Evolutionary conservation across 2,888 invertebrate genomes (phyloP), one percentile per base, ranked within the genome.

Genomic region (Drosophila nr. fundita): DNA sequence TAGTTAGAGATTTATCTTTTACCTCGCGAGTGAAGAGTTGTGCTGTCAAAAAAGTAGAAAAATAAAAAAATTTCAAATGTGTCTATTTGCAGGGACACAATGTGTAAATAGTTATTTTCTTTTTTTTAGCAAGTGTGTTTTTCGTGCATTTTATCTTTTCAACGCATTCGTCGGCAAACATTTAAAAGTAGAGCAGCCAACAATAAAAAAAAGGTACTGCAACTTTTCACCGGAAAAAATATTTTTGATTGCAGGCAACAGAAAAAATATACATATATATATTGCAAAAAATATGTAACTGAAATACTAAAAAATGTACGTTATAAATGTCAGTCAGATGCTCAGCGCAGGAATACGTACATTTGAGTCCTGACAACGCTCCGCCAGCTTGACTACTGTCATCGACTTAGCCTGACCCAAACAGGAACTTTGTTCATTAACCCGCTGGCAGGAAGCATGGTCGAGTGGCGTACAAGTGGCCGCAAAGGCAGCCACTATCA

Each of bases 351-450:
- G 40, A 29, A 21, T 13, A 29, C 48, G 61, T 53, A 29, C 36
- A 49, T 50, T 73, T 27, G 21, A 50, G 40, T 48, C 15, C 52
- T 63, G 66, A 48, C 49, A 76, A 49, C 55, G 62, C 42, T 71
- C 66, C n/a, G 63, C 70, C 74, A 77, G 45, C 55, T 32, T 59
- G 74, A 78, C 50, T 68, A 73, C 73, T 76, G 76, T 68, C 79
- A 75, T 45, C 57, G 62, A 48, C 49, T 53, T 24, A 34, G 29
- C 11, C n/a, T 21, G 30, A 7, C 18, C 45, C 13, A n/a, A 57
- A 62, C 29, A 21, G 57, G 42, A 83, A 78, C 62, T 76, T 70
- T 75, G 63, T 73, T 73, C 76, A 73, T 84, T 76, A 74, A 82
- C 24, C 40, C 55, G 24, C 29, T 11, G 18, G 30, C 42, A 13